These are phyloP conservation scores for Polypterus senegalus DNA, from an alignment of 2,113 vertebrate genomes.

Conservation along the genomic window DNA sequence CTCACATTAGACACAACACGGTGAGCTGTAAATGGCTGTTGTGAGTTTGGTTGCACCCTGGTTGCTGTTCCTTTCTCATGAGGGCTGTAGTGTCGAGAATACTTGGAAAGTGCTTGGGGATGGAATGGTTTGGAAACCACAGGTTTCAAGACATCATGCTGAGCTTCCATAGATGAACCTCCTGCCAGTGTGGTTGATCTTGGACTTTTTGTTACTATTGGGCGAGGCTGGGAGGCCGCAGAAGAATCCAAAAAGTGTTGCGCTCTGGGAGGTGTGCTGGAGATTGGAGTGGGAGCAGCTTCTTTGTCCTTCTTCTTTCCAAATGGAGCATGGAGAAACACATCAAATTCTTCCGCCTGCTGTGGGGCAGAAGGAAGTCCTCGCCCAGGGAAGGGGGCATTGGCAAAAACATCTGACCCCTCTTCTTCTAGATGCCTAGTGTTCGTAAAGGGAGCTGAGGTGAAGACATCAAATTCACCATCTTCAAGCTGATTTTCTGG, in stretches of 20 bases:
- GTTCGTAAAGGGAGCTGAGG: conserved; percentile 68
- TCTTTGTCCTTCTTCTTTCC: conserved; percentile 65
- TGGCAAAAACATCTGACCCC: conserved; percentile 69
- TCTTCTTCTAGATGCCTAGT: conserved; percentile 36
- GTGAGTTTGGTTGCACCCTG: background rate
- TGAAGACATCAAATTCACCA: conserved; percentile 57
- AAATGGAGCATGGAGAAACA: conserved; percentile 87
- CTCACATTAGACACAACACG: conserved; percentile 72
- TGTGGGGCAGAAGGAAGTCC: conserved; percentile 15
- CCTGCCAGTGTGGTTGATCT: conserved; percentile 13
- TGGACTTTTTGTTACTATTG: conserved; percentile 1
- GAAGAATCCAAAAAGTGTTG: conserved; percentile 24
- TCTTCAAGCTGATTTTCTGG: conserved; percentile 9
- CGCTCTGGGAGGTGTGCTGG: conserved; percentile 8
- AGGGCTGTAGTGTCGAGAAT: conserved; percentile 85
- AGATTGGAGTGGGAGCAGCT: conserved; percentile 7
- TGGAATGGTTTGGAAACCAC: conserved; percentile 58
- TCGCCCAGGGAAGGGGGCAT: conserved; percentile 71
- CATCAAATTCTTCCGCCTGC: conserved; percentile 52
- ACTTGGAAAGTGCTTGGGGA: conserved; percentile 76
- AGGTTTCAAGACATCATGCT: conserved; percentile 42
- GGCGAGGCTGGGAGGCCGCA: conserved; percentile 20
- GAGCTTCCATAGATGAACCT: conserved; percentile 13
- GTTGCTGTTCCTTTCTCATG: conserved; percentile 36
- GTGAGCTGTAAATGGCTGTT: conserved; percentile 63